A percentile compares a stretch with the other conserved stretches of the same genome.
These are phyloP conservation scores for Nemopilema nomurai DNA, from an alignment of 30 jellyfish, hydroid and myxozoan genomes.

Conservation along the genomic window DNA sequence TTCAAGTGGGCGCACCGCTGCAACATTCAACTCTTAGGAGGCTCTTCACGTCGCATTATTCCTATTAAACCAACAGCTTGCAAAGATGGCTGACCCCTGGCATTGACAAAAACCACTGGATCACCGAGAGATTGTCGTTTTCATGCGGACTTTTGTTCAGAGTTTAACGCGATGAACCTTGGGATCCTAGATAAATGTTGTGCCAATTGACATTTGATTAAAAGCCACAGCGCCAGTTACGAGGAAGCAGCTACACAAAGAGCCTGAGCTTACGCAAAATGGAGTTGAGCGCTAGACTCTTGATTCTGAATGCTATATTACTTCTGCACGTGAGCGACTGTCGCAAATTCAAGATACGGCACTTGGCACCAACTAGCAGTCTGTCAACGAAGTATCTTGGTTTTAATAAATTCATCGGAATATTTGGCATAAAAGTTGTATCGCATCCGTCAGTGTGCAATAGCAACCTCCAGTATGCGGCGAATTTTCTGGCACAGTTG, in stretches of 20 bases:
- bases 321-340: background rate
- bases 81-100: constrained; percentile 7
- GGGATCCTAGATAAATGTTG: constrained; percentile 7
- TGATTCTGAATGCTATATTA: background rate
- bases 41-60: background rate
- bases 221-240: background rate
- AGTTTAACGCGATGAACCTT: background rate
- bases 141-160: constrained; percentile 17
- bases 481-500: constrained; percentile 28
- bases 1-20: background rate
- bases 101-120: constrained; percentile 15
- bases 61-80: background rate
- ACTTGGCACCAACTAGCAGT: background rate
- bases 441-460: constrained; percentile 9
- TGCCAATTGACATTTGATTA: background rate
- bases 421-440: constrained; percentile 27
- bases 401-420: background rate
- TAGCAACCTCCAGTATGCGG: constrained; percentile 25
- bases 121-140: background rate
- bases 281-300: background rate
- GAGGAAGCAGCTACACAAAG: background rate
- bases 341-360: constrained; percentile 21
- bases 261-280: background rate
- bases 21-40: background rate
- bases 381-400: background rate